Base-by-base conservation (phyloP, 2,888 invertebrate genomes). In the Ormyrus pomaceus region DNA sequence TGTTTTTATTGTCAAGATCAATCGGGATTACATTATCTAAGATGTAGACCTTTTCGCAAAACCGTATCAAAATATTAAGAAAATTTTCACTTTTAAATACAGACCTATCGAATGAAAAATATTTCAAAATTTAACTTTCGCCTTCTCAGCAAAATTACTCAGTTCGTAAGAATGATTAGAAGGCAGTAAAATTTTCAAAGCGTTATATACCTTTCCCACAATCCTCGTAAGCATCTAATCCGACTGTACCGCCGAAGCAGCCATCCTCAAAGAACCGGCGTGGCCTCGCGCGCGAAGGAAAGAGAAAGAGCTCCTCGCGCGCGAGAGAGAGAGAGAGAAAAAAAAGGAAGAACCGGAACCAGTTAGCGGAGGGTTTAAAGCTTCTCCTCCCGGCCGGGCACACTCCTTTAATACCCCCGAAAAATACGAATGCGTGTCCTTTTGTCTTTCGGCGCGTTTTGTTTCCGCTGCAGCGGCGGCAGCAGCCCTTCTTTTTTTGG, bases 331-430 rank as follows among this genome's bases (percentile, higher is more conserved):
- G 69, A 74, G 76, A 79, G 66, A 80, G 81, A 82, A 81, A 56
- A 77, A 80, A 83, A 80, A 83, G 59, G 80, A 80, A 72, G 69
- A 77, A 81, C 83, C 85, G 85, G 84, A 86, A 86, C 84, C 84
- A 86, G 86, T 86, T 84, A 82, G 83, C 66, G 77, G 34, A 75
- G 55, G 19, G 56, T 34, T 48, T 61, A 50, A 50, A 65, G 13
- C 11, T 34, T 56, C 50, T 13, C 19, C 19, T 46, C 51, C 53
- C 61, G 61, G 45, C 58, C 62, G 65, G 58, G 46, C 10, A 5
- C 50, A 7, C 76, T 46, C 5, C 19, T 50, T 48, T n/a, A 73
- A 73, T 70, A 48, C 68, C 10, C 68, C 62, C 51, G 46, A 56
- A 64, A 53, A 45, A 55, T 64, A 58, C 56, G 45, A 46, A 74